Conservation (phyloP, 2,797 vertebrate genomes). For the Sebastes hubbsi region DNA sequence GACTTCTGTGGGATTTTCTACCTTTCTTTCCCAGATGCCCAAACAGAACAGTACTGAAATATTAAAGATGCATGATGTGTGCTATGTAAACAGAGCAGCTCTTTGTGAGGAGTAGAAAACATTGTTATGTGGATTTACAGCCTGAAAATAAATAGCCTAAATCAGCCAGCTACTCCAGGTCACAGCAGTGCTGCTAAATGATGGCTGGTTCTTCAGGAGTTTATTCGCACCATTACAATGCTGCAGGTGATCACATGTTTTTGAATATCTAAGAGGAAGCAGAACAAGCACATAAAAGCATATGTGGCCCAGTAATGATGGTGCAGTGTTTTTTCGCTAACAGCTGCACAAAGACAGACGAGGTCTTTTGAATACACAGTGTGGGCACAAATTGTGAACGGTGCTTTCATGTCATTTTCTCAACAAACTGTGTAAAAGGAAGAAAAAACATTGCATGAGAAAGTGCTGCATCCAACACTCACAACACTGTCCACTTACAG, state of each 20-base stretch:
- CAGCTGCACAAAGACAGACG: background rate
- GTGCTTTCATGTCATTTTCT: constrained; percentile 13
- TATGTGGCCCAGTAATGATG: constrained; percentile 6
- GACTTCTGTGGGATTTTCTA: background rate
- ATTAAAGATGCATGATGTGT: constrained; percentile 36
- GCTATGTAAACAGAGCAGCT: constrained; percentile 33
- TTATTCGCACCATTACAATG: background rate
- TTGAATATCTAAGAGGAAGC: constrained; percentile 3
- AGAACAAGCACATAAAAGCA: background rate
- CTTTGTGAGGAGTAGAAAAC: constrained; percentile 42
- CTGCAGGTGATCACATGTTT: constrained; percentile 18
- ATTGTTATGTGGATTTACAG: constrained; percentile 44
- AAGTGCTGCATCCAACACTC: background rate
- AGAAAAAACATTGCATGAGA: background rate
- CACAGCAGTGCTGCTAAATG: constrained; percentile 1
- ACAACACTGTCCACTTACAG: background rate
- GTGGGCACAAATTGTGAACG: constrained; percentile 20
- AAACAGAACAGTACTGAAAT: constrained; percentile 24
- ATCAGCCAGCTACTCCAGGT: constrained; percentile 3
- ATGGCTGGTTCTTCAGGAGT: constrained; percentile 11
- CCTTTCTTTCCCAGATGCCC: background rate
- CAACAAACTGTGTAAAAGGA: background rate
- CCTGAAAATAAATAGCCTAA: constrained; percentile 22
- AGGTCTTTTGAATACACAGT: background rate
- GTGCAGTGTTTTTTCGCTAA: constrained; percentile 1